A percentile compares a stretch with the other conserved stretches of the same genome.
These are phyloP conservation scores for Hippocampus barbouri DNA, from an alignment of 2,113 vertebrate genomes.

Conservation along the genomic window DNA sequence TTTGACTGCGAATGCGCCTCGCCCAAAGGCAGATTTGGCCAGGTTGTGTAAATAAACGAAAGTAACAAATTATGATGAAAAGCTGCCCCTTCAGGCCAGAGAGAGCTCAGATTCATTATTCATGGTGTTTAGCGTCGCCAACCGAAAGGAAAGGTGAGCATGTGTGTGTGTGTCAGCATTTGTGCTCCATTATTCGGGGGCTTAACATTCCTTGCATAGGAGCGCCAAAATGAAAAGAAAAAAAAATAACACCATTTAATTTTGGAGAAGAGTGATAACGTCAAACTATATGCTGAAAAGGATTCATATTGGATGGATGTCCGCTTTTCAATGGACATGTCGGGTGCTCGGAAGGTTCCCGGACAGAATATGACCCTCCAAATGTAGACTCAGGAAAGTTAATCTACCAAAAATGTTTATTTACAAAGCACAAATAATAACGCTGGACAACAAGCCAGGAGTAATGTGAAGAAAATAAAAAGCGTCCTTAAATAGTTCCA, in stretches of 20 bases:
- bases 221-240: conserved; percentile 8
- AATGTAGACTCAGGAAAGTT: too few relatives aligned
- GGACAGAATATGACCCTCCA: too few relatives aligned
- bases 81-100: conserved; percentile 61
- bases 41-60: conserved; percentile 72
- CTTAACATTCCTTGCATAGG: background rate
- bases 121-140: conserved; percentile 53
- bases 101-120: conserved; percentile 64
- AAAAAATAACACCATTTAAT: conserved; percentile 30
- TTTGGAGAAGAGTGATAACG: conserved; percentile 14
- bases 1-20: conserved; percentile 6
- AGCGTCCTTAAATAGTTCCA: too few relatives aligned
- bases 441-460: too few relatives aligned
- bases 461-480: too few relatives aligned
- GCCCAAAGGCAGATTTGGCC: conserved; percentile 53
- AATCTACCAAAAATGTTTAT: too few relatives aligned
- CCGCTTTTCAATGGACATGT: too few relatives aligned
- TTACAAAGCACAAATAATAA: too few relatives aligned
- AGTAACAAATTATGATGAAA: conserved; percentile 72
- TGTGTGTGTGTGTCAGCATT: conserved; percentile 6
- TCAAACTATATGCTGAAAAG: too few relatives aligned
- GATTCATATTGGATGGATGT: too few relatives aligned
- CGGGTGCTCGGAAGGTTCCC: too few relatives aligned
- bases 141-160: conserved; percentile 40
- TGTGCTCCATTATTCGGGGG: background rate